Evolutionary conservation across 2,113 vertebrate genomes (phyloP).

Genomic region (Cephalopterus ornatus): DNA sequence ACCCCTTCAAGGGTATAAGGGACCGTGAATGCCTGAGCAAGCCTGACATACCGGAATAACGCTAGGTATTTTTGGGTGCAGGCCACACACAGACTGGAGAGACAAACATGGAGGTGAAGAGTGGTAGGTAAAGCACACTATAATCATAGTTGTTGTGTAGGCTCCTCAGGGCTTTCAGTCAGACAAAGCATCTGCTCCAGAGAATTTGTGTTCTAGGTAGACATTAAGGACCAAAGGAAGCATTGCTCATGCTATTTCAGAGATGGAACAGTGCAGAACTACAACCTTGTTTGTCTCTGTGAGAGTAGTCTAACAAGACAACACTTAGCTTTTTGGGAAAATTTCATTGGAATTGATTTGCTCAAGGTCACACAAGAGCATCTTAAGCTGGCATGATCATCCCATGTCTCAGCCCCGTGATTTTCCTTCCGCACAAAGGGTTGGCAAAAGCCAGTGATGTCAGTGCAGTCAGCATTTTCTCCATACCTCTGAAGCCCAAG

Average conservation of each 20-base stretch:
- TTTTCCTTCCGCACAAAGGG: slow-evolving; percentile 27
- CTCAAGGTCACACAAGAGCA: neutral
- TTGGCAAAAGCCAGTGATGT: slow-evolving; percentile 3
- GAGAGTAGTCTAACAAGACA: neutral
- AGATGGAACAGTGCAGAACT: neutral
- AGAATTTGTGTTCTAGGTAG: neutral
- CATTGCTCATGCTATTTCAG: neutral
- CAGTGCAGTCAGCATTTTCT: slow-evolving; percentile 49
- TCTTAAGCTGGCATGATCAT: neutral
- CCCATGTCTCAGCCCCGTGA: neutral
- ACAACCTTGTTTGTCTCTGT: neutral
- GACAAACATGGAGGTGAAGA: neutral
- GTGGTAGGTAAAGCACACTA: neutral
- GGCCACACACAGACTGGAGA: neutral
- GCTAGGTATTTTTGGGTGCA: neutral
- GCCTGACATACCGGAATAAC: neutral
- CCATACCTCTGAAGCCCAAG: slow-evolving; percentile 16
- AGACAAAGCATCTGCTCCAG: neutral
- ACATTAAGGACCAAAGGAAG: neutral
- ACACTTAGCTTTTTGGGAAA: neutral
- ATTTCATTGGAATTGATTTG: neutral
- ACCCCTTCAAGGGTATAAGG: neutral
- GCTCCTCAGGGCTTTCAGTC: neutral
- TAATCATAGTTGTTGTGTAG: neutral
- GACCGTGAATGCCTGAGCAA: neutral